Conservation (phyloP, 2,113 vertebrate species). For the Hypocryptadius cinnamomeus region DNA sequence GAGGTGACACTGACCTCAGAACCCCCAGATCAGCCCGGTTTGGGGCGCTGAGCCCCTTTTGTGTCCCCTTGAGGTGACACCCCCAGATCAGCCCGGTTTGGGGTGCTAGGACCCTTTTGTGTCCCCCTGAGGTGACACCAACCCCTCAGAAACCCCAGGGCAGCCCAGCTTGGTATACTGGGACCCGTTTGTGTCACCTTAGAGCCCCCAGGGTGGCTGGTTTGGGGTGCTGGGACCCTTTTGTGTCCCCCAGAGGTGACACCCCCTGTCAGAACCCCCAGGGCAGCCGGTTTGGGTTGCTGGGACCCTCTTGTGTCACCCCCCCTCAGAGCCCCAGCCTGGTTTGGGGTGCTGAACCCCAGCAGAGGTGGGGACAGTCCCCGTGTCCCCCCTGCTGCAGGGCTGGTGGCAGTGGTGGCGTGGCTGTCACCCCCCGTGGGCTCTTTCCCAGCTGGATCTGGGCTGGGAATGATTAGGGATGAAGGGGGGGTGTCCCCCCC, state of each 20-base stretch:
- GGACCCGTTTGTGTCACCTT: neutral
- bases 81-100: neutral
- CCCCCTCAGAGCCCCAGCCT: neutral
- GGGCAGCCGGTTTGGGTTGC: neutral
- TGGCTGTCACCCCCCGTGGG: fast-evolving
- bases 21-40: fast-evolving
- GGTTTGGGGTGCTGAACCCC: fast-evolving
- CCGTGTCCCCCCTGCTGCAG: neutral
- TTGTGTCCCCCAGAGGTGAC: neutral
- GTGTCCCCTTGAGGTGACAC: neutral
- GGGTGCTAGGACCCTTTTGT: neutral
- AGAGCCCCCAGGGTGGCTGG: neutral
- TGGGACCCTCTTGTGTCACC: neutral
- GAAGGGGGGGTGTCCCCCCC: fast-evolving
- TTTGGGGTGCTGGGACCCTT: neutral
- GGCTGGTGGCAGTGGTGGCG: fast-evolving
- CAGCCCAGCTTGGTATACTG: neutral
- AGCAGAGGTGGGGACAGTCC: neutral
- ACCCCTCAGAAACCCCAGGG: no score
- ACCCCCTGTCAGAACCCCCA: neutral
- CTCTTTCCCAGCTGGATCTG: neutral
- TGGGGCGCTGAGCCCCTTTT: neutral
- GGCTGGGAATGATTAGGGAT: neutral
- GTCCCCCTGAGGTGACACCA: neutral
- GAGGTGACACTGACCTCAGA: no score